Conservation (phyloP, 2,888 invertebrate genomes). For the Panorpa germanica region DNA sequence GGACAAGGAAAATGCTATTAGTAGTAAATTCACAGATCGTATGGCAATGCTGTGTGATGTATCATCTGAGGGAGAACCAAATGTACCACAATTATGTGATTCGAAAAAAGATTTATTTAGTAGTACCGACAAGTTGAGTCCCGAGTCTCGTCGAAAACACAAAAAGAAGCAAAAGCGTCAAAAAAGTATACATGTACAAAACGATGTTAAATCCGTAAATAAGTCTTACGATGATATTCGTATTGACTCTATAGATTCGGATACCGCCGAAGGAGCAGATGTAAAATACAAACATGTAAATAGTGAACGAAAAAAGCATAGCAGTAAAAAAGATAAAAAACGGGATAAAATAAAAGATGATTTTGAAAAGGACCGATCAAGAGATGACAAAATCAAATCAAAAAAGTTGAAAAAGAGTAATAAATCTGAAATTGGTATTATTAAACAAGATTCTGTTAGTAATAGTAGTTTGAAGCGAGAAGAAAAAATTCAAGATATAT, state of each 20-base stretch:
- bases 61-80: slow-evolving; percentile 15
- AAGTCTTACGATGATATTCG: too few relatives aligned
- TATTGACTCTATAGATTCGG: too few relatives aligned
- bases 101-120: slow-evolving; percentile 3
- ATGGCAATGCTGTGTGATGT: slow-evolving; percentile 20
- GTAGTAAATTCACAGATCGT: slow-evolving; percentile 5
- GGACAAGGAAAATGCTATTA: slow-evolving; percentile 9
- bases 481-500: slow-evolving; percentile 75
- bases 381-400: slow-evolving; percentile 34
- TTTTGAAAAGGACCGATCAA: slow-evolving; percentile 26
- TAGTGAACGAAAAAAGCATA: slow-evolving; percentile 17
- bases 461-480: slow-evolving; percentile 34
- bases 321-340: slow-evolving; percentile 37
- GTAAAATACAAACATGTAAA: too few relatives aligned
- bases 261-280: too few relatives aligned
- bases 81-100: slow-evolving; percentile 1
- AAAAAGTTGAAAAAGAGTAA: slow-evolving; percentile 33
- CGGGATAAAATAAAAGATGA: slow-evolving; percentile 36
- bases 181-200: slow-evolving; percentile 44
- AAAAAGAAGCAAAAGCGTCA: slow-evolving; percentile 71
- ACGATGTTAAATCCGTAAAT: too few relatives aligned
- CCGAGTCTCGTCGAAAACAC: slow-evolving; percentile 52
- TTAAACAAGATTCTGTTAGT: too few relatives aligned
- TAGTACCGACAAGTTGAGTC: slow-evolving; percentile 15
- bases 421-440: slow-evolving; percentile 19